A percentile compares a stretch with the other conserved stretches of the same genome.
Conservation (phyloP, 1,140 invertebrate genomes). For the Aphidius ervi region DNA sequence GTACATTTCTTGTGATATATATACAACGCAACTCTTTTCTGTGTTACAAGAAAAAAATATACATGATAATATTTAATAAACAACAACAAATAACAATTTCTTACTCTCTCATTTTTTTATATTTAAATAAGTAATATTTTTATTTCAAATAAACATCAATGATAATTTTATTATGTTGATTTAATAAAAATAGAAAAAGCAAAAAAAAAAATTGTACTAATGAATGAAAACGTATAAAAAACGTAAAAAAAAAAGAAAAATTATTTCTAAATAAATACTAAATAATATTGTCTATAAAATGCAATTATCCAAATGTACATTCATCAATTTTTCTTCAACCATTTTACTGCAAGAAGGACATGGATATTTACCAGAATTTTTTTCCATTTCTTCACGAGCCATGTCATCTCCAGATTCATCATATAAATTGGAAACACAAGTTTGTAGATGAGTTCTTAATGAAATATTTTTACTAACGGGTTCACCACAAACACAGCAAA, state of each 20-base stretch:
- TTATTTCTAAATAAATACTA: not conserved
- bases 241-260: not conserved
- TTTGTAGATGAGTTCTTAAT: conserved; percentile 63
- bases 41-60: too few relatives aligned
- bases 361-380: conserved; percentile 29
- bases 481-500: conserved; percentile 62
- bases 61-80: too few relatives aligned
- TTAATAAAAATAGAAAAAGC: not conserved
- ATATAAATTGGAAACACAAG: conserved; percentile 54
- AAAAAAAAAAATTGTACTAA: too few relatives aligned
- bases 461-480: conserved; percentile 46
- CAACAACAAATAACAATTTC: too few relatives aligned
- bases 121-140: too few relatives aligned
- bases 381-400: conserved; percentile 11
- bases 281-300: conserved; percentile 15
- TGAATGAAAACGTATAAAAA: not conserved
- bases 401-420: conserved; percentile 32
- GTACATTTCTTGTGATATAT: too few relatives aligned
- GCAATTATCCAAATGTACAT: conserved; percentile 46
- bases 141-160: too few relatives aligned
- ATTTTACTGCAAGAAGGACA: conserved; percentile 46
- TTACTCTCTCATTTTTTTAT: too few relatives aligned
- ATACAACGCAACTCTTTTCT: too few relatives aligned
- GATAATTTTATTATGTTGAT: too few relatives aligned
- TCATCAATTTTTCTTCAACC: conserved; percentile 39